Conservation (phyloP, 2,113 vertebrate species). For the Nothobranchius kuhntae region DNA sequence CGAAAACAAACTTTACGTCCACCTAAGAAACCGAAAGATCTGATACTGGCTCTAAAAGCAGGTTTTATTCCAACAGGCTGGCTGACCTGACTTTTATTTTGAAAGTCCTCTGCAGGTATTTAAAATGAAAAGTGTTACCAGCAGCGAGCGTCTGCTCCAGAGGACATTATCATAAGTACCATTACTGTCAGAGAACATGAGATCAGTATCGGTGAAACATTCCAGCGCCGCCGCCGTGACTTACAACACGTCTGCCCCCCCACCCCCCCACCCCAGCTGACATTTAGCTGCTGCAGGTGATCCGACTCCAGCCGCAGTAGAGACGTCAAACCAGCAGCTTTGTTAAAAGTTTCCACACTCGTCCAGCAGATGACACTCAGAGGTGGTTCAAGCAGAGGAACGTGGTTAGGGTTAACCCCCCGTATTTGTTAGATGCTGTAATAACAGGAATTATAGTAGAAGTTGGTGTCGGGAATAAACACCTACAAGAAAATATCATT, state of each 20-base stretch:
- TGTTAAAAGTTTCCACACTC: neutral
- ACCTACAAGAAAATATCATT: too few relatives aligned
- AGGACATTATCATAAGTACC: conserved; percentile 72
- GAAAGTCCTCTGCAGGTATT: conserved; percentile 12
- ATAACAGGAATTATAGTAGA: too few relatives aligned
- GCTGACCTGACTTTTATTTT: conserved; percentile 1
- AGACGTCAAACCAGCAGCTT: neutral
- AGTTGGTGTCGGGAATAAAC: too few relatives aligned
- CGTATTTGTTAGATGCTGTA: too few relatives aligned
- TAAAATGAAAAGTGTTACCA: conserved; percentile 55
- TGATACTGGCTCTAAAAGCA: too few relatives aligned
- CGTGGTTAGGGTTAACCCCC: too few relatives aligned
- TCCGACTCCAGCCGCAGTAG: too few relatives aligned
- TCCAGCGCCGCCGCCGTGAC: conserved; percentile 56
- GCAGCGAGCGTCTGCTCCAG: conserved; percentile 56
- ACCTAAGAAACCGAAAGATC: too few relatives aligned
- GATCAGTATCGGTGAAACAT: conserved; percentile 68
- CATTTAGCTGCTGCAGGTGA: conserved; percentile 28
- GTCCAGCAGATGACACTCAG: neutral
- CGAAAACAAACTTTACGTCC: too few relatives aligned
- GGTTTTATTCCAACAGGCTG: neutral
- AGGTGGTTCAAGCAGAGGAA: neutral
- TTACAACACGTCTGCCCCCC: conserved; percentile 53
- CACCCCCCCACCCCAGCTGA: conserved; percentile 40
- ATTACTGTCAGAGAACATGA: conserved; percentile 72